These are phyloP conservation scores for Prionchulus punctatus DNA, from an alignment of 2,888 invertebrate species.

Conservation along the genomic window DNA sequence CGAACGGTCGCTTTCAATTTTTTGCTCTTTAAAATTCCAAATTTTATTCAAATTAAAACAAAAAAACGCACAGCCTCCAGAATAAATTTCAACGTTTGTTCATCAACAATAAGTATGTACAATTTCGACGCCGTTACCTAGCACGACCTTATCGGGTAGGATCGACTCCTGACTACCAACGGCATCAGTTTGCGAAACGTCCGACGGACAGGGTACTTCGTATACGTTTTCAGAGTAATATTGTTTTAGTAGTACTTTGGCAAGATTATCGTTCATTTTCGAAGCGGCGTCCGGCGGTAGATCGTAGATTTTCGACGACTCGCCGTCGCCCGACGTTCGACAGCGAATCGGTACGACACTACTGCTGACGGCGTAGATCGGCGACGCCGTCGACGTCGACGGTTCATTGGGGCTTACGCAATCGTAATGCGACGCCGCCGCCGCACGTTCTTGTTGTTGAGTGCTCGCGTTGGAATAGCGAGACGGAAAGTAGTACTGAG, in stretches of 20 bases:
- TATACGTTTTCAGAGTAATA: background rate
- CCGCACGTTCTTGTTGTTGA: background rate
- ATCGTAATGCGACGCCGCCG: background rate
- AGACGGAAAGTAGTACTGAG: no score
- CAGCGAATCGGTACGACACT: background rate
- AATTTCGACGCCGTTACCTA: background rate
- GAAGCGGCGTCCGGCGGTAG: background rate
- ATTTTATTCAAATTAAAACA: no score
- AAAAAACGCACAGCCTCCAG: no score
- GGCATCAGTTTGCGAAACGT: background rate
- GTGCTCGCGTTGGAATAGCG: no score
- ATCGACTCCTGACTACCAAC: background rate
- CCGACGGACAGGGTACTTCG: background rate
- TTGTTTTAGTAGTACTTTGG: background rate
- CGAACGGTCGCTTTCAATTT: no score
- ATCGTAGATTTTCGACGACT: background rate
- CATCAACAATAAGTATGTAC: background rate
- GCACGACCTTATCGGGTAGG: background rate
- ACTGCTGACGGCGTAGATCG: background rate
- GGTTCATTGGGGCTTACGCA: no score
- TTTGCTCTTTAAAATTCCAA: no score
- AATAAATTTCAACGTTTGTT: no score
- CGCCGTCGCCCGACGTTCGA: background rate
- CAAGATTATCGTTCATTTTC: background rate
- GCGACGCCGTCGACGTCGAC: background rate